These are phyloP conservation scores for Cephus runcator DNA, from an alignment of 2,888 invertebrate genomes.

Conservation along the genomic window DNA sequence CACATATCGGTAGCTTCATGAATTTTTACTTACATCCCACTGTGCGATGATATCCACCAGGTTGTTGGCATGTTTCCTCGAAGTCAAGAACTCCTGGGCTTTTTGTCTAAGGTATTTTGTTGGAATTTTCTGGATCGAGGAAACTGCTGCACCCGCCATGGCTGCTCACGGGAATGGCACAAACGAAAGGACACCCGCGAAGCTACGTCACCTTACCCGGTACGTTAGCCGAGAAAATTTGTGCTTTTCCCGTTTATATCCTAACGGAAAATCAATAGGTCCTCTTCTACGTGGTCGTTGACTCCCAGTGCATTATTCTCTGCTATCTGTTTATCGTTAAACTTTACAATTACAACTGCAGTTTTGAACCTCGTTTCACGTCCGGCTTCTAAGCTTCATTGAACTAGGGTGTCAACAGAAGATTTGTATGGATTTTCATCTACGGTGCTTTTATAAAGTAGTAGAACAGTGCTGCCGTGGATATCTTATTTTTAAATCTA, in stretches of 20 bases:
- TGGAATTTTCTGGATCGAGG: conserved; percentile 67
- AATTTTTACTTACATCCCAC: conserved; percentile 70
- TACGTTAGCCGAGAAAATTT: conserved; percentile 2
- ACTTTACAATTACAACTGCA: neutral
- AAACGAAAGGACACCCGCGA: neutral
- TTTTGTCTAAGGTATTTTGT: conserved; percentile 75
- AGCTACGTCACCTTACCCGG: neutral
- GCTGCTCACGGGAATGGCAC: conserved; percentile 18
- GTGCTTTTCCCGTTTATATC: neutral
- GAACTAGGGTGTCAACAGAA: neutral
- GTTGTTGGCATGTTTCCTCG: conserved; percentile 73
- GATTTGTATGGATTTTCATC: neutral
- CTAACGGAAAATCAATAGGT: neutral
- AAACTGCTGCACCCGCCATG: conserved; percentile 51
- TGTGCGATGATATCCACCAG: conserved; percentile 76
- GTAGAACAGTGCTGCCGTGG: neutral
- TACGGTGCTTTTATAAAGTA: neutral
- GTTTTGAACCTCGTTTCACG: neutral
- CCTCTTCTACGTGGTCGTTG: neutral
- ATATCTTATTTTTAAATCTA: neutral
- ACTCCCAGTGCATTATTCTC: neutral
- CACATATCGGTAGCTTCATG: neutral
- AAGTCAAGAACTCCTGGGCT: conserved; percentile 78
- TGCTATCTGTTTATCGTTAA: neutral
- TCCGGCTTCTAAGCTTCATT: neutral